Evolutionary conservation across 2,888 invertebrate genomes (phyloP).

Genomic region (Yponomeuta malinellus): DNA sequence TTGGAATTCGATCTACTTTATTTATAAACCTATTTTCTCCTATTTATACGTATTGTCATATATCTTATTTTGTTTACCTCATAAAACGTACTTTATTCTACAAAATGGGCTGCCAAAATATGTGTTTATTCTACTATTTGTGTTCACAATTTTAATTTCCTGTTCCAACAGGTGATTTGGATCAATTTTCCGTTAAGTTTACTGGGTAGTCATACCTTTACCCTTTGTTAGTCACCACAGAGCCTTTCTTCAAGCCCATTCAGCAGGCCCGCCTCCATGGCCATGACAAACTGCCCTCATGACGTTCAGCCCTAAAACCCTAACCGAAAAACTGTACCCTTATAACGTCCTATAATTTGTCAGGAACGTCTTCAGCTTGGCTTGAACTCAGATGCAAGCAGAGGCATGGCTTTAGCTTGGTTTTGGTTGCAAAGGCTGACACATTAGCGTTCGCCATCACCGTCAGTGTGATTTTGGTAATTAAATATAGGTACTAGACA

Average conservation of each 20-base stretch:
- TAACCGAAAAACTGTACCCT: conserved; percentile 44
- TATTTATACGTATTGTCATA: no score
- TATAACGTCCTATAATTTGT: conserved; percentile 64
- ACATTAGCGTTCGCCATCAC: no score
- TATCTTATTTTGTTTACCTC: no score
- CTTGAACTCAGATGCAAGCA: neutral
- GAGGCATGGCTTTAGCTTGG: neutral
- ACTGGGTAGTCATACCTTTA: neutral
- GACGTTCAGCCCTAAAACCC: neutral
- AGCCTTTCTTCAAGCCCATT: neutral
- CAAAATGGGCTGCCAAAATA: no score
- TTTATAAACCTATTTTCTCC: neutral
- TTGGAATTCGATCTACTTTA: neutral
- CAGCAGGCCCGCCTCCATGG: neutral
- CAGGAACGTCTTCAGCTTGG: conserved; percentile 51
- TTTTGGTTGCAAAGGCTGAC: no score
- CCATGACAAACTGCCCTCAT: neutral
- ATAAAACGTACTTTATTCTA: no score
- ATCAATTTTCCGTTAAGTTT: neutral
- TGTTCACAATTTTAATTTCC: no score
- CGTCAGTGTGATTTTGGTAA: no score
- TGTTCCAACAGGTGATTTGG: no score
- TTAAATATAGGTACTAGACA: no score
- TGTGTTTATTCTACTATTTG: no score
- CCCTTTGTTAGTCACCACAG: neutral